A percentile compares a stretch with the other conserved stretches of the same genome.
Evolutionary conservation across 2,888 invertebrate genomes (phyloP).

Genomic region (Rugalucina vietnamica): DNA sequence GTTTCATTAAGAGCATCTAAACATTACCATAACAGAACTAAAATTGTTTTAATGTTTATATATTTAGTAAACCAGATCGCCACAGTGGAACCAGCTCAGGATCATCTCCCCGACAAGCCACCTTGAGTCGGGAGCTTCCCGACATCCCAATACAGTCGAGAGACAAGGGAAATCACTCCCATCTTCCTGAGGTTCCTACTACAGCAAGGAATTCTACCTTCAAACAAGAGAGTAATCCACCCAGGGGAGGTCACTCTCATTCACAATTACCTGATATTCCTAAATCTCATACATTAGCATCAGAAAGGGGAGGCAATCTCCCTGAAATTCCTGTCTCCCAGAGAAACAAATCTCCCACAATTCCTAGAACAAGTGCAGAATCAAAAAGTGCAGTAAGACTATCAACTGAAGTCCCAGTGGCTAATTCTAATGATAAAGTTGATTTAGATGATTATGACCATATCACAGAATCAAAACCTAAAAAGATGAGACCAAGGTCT

Average conservation of each 20-base stretch:
- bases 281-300: neutral
- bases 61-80: slow-evolving; percentile 52
- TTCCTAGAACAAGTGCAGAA: slow-evolving; percentile 1
- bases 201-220: neutral
- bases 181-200: slow-evolving; percentile 19
- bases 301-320: neutral
- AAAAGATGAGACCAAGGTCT: slow-evolving; percentile 51
- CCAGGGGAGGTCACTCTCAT: slow-evolving; percentile 34
- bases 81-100: slow-evolving; percentile 68
- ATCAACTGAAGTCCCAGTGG: neutral
- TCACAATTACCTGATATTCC: slow-evolving; percentile 53
- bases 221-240: neutral
- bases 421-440: neutral
- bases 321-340: neutral
- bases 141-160: slow-evolving; percentile 53
- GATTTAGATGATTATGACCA: slow-evolving; percentile 72
- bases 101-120: slow-evolving; percentile 64
- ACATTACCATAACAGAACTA: too few relatives aligned
- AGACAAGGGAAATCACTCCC: slow-evolving; percentile 35
- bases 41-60: too few relatives aligned
- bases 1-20: too few relatives aligned
- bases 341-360: neutral
- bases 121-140: slow-evolving; percentile 69
- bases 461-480: slow-evolving; percentile 56
- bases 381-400: neutral